Conservation (phyloP, 2,888 invertebrate species). For the Leucoptera coffeella region DNA sequence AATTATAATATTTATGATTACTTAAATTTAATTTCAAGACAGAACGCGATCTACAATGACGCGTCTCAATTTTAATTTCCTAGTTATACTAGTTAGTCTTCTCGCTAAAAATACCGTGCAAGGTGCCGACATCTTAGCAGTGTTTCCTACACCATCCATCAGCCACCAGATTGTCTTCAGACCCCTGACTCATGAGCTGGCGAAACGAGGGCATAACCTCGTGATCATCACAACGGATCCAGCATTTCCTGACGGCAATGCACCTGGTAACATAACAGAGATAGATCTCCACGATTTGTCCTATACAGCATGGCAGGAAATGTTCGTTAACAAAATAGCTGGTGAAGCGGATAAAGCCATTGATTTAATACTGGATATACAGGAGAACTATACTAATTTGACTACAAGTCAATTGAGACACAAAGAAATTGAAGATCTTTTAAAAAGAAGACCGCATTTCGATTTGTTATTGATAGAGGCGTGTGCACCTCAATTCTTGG, state of each 20-base stretch:
- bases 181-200: constrained; percentile 24
- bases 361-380: not conserved
- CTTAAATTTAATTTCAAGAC: no score
- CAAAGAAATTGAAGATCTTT: constrained; percentile 11
- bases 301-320: constrained; percentile 8
- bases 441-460: constrained; percentile 13
- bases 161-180: constrained; percentile 35
- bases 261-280: constrained; percentile 8
- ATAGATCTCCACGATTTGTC: constrained; percentile 8
- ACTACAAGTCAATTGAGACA: constrained; percentile 11
- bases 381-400: constrained; percentile 3
- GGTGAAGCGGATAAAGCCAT: not conserved
- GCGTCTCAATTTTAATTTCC: no score
- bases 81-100: no score
- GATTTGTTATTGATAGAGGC: constrained; percentile 30
- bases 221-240: constrained; percentile 33
- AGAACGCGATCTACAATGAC: no score
- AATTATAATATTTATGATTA: no score
- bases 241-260: constrained; percentile 9
- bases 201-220: constrained; percentile 30
- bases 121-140: constrained; percentile 14
- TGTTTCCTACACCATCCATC: constrained; percentile 26
- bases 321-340: not conserved
- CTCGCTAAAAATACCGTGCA: no score
- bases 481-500: constrained; percentile 13